Evolutionary conservation across 2,113 vertebrate genomes (phyloP), one percentile per base, ranked within the genome.

Genomic region (Bubo blakistoni): DNA sequence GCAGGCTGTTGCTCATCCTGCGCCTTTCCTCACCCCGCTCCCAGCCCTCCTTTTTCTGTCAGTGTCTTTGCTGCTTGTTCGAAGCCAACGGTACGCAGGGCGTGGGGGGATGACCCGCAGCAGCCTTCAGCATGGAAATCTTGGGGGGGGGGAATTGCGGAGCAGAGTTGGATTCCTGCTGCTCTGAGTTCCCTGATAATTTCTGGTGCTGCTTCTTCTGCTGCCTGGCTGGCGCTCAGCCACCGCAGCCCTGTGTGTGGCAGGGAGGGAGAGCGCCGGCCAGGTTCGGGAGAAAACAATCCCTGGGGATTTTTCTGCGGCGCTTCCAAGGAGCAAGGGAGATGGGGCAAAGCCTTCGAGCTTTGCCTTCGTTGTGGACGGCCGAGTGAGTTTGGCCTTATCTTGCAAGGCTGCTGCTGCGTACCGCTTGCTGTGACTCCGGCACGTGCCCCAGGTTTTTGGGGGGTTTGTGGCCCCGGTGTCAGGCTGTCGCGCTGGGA

Each of bases 91-190:
- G 8, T 13, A 10, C 1, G 1, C 32, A 54, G 38, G 25, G 38
- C 1, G 0, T 0, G 1, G 11, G 73, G 32, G 42, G 21, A 30
- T 0, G 1, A 24, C 24, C 2, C 3, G 54, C 90, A 59, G 54
- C 58, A 66, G 52, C 58, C 55, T 65, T 55, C 40, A 10, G 27
- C 13, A 2, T 14, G 18, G n/a, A 29, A 46, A 25, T 40, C 51
- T 34, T 11, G 5, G 16, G 7, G 3, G 27, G n/a, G 29, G 22
- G 10, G 32, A 59, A 62, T 55, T 49, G 57, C 13, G 76, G 38
- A 63, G 54, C 62, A 38, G 40, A 44, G 40, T 2, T 61, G 76
- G 67, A 27, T 82, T 79, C 52, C 62, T 70, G 57, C 79, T 36
- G 38, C 52, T 71, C 67, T 65, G 18, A 2, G 29, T 71, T n/a